Percentiles rank a stretch among this genome's conserved stretches.
phyloP scores from a whole-genome alignment of 2,113 vertebrate genomes.

The Colius striatus region DNA sequence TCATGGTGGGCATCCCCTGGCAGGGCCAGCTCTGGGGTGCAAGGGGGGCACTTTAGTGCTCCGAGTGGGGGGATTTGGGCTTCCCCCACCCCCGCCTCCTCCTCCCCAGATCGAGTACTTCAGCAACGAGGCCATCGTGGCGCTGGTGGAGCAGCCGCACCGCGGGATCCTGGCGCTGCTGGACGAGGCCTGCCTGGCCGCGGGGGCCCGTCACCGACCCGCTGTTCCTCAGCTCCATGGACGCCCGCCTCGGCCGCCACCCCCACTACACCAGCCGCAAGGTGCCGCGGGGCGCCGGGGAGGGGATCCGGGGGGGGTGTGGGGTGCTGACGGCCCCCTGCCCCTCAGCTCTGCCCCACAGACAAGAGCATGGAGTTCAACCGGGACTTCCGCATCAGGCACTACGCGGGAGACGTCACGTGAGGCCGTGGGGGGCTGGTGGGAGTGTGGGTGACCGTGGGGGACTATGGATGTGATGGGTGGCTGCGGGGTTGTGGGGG shows the following conservation, averaged over 20 bases:
- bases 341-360: constrained; percentile 81
- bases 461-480: neutral
- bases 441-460: neutral
- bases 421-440: constrained; percentile 63
- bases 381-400: constrained; percentile 90
- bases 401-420: constrained; percentile 93
- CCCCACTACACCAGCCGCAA: constrained; percentile 91
- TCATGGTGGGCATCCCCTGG: neutral
- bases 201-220: constrained; percentile 87
- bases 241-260: constrained; percentile 85
- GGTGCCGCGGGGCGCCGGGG: constrained; percentile 56
- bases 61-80: fast-evolving
- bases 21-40: neutral
- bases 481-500: neutral
- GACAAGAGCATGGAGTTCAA: constrained; percentile 93
- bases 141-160: constrained; percentile 90
- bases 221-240: constrained; percentile 88
- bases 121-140: constrained; percentile 92
- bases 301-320: fast-evolving
- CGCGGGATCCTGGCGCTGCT: constrained; percentile 89
- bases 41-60: neutral
- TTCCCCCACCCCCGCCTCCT: neutral
- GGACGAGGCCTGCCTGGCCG: constrained; percentile 89
- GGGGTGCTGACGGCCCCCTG: neutral
- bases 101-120: constrained; percentile 87